phyloP scores from a whole-genome alignment of 1,140 invertebrate species.

The Hypsibius dujardini region DNA sequence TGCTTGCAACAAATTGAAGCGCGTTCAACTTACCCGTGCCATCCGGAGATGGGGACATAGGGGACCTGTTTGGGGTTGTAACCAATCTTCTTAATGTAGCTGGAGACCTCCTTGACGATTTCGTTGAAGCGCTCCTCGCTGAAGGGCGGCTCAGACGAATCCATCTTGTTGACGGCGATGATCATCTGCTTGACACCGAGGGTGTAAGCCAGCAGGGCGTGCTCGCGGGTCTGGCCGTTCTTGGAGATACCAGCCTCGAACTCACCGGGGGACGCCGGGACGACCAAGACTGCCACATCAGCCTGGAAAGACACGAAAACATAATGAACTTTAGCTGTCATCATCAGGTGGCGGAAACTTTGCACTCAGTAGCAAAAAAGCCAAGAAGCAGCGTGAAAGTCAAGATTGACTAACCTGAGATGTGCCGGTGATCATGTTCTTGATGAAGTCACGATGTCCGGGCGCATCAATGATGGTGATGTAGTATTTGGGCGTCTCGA shows the following conservation, averaged over 20 bases:
- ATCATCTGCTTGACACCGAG: constrained; percentile 94
- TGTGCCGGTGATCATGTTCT: constrained; percentile 99
- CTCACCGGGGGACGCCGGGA: constrained; percentile 88
- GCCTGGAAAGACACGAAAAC: constrained; percentile 42
- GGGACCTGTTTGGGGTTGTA: constrained; percentile 89
- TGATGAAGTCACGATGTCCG: constrained; percentile 98
- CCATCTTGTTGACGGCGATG: constrained; percentile 98
- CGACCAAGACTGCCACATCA: constrained; percentile 91
- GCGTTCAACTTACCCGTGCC: constrained; percentile 52
- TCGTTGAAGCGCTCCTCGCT: constrained; percentile 78
- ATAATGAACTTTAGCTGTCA: constrained; percentile 18
- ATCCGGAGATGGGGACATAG: constrained; percentile 96
- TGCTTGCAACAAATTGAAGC: constrained; percentile 25
- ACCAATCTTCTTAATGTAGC: constrained; percentile 91
- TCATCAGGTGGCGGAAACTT: not conserved
- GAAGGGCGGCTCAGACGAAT: constrained; percentile 90
- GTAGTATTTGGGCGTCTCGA: constrained; percentile 90
- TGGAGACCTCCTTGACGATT: constrained; percentile 85
- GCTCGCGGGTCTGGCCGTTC: constrained; percentile 97
- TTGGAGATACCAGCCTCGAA: constrained; percentile 98
- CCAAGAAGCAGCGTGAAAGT: constrained; percentile 17
- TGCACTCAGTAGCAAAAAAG: no score
- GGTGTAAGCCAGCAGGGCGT: constrained; percentile 89
- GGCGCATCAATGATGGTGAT: constrained; percentile 98
- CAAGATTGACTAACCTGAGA: constrained; percentile 65